Conservation (phyloP, 1,140 invertebrate genomes). For the Drosophila ogumai region DNA sequence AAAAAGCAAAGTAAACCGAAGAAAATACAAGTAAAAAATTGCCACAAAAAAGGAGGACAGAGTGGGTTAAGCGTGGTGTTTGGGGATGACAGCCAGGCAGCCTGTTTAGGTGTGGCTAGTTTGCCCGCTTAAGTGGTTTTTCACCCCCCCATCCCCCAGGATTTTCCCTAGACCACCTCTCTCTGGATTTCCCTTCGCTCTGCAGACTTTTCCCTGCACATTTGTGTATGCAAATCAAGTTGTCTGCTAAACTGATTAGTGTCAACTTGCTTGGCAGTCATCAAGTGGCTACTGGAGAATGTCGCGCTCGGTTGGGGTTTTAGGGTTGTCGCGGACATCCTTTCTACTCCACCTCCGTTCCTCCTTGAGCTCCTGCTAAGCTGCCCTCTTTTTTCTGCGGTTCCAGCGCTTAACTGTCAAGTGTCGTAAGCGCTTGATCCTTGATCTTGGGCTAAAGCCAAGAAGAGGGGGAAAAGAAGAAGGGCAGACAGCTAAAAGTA, state of each 20-base stretch:
- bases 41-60: not conserved
- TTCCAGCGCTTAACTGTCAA: slow-evolving; percentile 28
- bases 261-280: slow-evolving; percentile 46
- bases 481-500: not conserved
- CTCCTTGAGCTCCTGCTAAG: slow-evolving; percentile 1
- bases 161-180: not conserved
- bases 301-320: slow-evolving; percentile 2
- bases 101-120: slow-evolving; percentile 72
- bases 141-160: not conserved
- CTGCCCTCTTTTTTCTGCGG: slow-evolving; percentile 17
- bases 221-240: slow-evolving; percentile 54
- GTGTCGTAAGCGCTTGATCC: slow-evolving; percentile 42
- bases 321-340: slow-evolving; percentile 11
- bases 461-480: not conserved
- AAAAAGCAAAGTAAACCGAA: not conserved
- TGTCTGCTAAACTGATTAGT: slow-evolving; percentile 61
- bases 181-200: not conserved
- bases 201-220: slow-evolving; percentile 12
- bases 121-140: slow-evolving; percentile 76
- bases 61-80: slow-evolving; percentile 12
- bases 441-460: slow-evolving; percentile 19
- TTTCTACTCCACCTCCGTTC: too few species aligned
- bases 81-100: slow-evolving; percentile 26
- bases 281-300: slow-evolving; percentile 47
- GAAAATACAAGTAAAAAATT: slow-evolving; percentile 17